phyloP scores from a whole-genome alignment of 2,888 invertebrate genomes.

The Rutpela maculata region DNA sequence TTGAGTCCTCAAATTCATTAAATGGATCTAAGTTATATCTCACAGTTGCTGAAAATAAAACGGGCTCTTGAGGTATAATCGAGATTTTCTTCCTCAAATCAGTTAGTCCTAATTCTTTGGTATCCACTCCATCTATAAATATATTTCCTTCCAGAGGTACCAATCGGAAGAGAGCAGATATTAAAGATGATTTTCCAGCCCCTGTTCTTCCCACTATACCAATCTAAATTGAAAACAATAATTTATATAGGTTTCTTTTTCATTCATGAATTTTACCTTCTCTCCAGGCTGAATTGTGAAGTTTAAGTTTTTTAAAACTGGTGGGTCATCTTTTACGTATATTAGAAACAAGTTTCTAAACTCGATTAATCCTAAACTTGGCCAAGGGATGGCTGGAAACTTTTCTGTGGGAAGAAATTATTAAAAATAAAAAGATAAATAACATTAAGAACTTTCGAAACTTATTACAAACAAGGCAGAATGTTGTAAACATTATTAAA shows the following conservation, averaged over 20 bases:
- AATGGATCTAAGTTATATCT: constrained; percentile 92
- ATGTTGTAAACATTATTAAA: too few relatives aligned
- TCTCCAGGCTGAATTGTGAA: constrained; percentile 79
- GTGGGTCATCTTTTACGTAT: constrained; percentile 79
- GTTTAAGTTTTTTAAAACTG: constrained; percentile 82
- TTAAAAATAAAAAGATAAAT: too few relatives aligned
- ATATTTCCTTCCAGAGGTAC: constrained; percentile 86
- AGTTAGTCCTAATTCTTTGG: constrained; percentile 82
- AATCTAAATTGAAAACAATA: constrained; percentile 75
- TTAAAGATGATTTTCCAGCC: constrained; percentile 89
- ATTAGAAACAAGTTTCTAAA: constrained; percentile 79
- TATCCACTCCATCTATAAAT: constrained; percentile 85
- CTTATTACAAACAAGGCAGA: too few relatives aligned
- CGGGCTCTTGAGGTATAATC: constrained; percentile 95
- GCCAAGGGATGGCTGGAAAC: constrained; percentile 73
- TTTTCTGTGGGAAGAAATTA: constrained; percentile 10
- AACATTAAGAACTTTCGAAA: too few relatives aligned
- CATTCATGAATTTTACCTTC: constrained; percentile 74
- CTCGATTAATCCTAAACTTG: constrained; percentile 77
- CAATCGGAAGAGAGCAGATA: constrained; percentile 89
- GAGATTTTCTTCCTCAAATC: constrained; percentile 88
- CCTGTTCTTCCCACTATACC: constrained; percentile 93
- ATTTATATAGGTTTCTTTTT: not conserved
- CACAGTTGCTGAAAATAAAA: constrained; percentile 88
- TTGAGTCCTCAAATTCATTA: constrained; percentile 82